Evolutionary conservation across 1,140 invertebrate species (phyloP).

Genomic region (Lanistes nyassanus): DNA sequence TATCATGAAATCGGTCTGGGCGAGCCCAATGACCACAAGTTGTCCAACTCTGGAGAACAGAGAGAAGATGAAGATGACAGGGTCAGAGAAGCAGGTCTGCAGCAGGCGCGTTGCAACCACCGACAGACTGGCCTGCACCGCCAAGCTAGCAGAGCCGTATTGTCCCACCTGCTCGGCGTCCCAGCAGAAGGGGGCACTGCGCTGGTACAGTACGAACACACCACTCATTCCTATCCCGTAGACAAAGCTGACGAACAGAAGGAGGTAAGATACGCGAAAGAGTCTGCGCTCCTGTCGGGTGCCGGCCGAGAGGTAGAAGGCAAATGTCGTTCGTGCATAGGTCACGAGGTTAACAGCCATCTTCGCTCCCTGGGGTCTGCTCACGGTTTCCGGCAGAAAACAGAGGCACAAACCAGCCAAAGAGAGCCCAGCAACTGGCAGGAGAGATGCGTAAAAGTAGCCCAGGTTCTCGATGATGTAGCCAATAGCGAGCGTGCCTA

Average conservation of each 20-base stretch:
- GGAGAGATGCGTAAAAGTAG: neutral
- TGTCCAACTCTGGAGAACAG: neutral
- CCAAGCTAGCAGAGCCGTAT: neutral
- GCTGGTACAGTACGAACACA: constrained; percentile 9
- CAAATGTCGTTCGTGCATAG: constrained; percentile 8
- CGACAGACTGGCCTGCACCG: neutral
- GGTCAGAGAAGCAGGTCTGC: neutral
- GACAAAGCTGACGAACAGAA: neutral
- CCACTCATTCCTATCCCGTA: neutral
- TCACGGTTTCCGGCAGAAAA: neutral
- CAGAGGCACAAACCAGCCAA: neutral
- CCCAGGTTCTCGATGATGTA: neutral
- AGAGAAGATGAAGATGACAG: neutral
- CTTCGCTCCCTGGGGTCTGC: too few relatives aligned
- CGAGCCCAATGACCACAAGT: neutral
- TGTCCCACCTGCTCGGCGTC: constrained; percentile 8
- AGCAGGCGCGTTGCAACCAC: neutral
- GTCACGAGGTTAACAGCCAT: neutral
- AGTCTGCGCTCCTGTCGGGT: neutral
- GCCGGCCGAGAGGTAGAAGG: constrained; percentile 4
- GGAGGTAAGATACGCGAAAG: neutral
- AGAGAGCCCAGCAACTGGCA: neutral
- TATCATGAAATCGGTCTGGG: constrained; percentile 9
- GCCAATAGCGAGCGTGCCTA: neutral
- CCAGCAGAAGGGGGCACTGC: constrained; percentile 24